Percentiles rank a stretch among this genome's conserved stretches.
phyloP scores from a whole-genome alignment of 2,888 invertebrate species.

The Nomada ruficornis region DNA sequence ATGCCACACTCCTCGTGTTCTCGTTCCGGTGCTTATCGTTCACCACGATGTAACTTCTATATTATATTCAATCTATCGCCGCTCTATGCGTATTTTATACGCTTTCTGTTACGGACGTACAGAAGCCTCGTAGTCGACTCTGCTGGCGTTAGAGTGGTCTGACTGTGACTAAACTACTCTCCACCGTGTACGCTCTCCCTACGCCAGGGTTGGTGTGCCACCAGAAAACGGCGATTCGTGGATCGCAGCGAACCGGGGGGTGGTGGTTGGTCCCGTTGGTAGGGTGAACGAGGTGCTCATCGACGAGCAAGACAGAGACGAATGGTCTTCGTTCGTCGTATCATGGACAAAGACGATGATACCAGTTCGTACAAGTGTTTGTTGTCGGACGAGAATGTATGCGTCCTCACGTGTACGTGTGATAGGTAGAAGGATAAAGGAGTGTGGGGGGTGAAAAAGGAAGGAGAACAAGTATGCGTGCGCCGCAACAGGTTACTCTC shows the following conservation, averaged over 20 bases:
- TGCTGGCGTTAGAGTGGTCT: slow-evolving; percentile 51
- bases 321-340: no score
- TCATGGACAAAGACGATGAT: slow-evolving; percentile 1
- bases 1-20: neutral
- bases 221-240: slow-evolving; percentile 72
- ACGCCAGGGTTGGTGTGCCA: slow-evolving; percentile 67
- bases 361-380: slow-evolving; percentile 30
- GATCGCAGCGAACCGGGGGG: slow-evolving; percentile 59
- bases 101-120: neutral
- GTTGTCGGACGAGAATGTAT: slow-evolving; percentile 13
- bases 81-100: neutral
- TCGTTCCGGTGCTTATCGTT: neutral
- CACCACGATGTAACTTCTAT: slow-evolving; percentile 3
- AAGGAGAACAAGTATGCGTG: slow-evolving; percentile 78
- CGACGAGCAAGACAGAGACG: slow-evolving; percentile 60
- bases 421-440: neutral
- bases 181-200: slow-evolving; percentile 51
- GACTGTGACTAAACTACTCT: slow-evolving; percentile 58
- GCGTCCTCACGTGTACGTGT: slow-evolving; percentile 25
- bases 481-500: slow-evolving; percentile 82
- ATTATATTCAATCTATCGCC: neutral
- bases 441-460: slow-evolving; percentile 81
- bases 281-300: slow-evolving; percentile 52
- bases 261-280: slow-evolving; percentile 86
- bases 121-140: slow-evolving; percentile 16